Base-by-base conservation (phyloP, 2,113 vertebrate species). In the Motacilla alba region DNA sequence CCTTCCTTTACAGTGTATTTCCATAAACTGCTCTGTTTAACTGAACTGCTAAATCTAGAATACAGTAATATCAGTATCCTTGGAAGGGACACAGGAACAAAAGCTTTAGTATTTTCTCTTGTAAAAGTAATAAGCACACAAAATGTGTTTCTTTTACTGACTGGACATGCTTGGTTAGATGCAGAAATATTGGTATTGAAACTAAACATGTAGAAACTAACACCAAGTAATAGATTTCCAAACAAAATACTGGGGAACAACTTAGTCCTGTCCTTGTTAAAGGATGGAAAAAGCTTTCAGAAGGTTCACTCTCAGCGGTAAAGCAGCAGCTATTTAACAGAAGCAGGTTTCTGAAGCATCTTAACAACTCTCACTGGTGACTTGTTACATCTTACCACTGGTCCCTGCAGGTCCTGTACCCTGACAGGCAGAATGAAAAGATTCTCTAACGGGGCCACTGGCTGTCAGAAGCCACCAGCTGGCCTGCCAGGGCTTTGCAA, bases 381-480 rank as follows among this genome's bases (percentile, higher is more conserved):
- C 98, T 98, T 91, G 95, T 98, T 97, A 98, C 97, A 97, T 96
- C 97, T 94, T 97, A 97, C 91, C 96, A 94, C 94, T 35, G 37
- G 97, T 98, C 98, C 97, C 98, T 95, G 94, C 97, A 98, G 98
- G 97, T 98, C 97, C 97, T 66, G 89, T 96, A 97, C 96, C 95
- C 96, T 98, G 98, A 98, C 98, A 98, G 97, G 98, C 97, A 98
- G 97, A 96, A 98, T 98, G 92, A 98, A 98, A 98, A 98, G 97
- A 94, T 95, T 96, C 95, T 97, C 97, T 98, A 98, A 97, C 95
- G 94, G 98, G 98, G 97, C 98, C 97, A 95, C 91, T 97, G 98
- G 97, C 98, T 98, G 98, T 98, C 98, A 98, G 97, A 98, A 98
- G 98, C 96, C 98, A 98, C 98, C 98, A 98, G 98, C 98, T 98